Percentiles rank a stretch among this genome's conserved stretches.
phyloP scores from a whole-genome alignment of 2,113 vertebrate genomes.

The Odocoileus virginianus region DNA sequence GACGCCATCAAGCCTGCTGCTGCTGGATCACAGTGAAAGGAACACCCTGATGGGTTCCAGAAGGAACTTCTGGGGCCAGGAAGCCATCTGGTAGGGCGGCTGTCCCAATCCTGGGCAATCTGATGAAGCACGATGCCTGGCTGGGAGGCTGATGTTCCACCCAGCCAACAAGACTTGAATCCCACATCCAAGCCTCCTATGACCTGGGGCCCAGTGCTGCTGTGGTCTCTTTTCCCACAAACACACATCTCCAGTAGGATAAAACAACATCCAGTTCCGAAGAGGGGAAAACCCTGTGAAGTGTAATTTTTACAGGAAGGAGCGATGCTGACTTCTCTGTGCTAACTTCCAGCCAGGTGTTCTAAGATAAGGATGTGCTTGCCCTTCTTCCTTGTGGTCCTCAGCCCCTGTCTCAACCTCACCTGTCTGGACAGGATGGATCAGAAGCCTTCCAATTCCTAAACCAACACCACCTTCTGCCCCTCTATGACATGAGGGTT shows the following conservation, averaged over 20 bases:
- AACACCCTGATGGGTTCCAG: not conserved
- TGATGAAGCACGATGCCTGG: not conserved
- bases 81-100: constrained; percentile 33
- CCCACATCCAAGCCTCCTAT: not conserved
- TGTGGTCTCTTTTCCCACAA: not conserved
- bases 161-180: not conserved
- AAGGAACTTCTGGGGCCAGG: constrained; percentile 3
- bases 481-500: not conserved
- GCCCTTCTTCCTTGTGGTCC: not conserved
- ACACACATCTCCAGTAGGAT: not conserved
- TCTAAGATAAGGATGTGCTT: not conserved
- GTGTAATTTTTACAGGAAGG: not conserved
- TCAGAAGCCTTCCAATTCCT: not conserved
- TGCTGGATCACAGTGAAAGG: constrained; percentile 13
- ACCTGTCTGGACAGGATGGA: too few species aligned
- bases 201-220: rapidly evolving
- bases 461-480: not conserved
- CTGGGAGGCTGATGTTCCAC: not conserved
- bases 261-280: not conserved
- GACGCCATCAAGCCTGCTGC: constrained; percentile 7
- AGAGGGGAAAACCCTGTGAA: not conserved
- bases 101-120: not conserved
- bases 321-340: not conserved
- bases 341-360: not conserved
- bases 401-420: not conserved